These are phyloP conservation scores for Geodia barretti DNA, from an alignment of 37 sponge, comb jelly and placozoan genomes.

Conservation along the genomic window DNA sequence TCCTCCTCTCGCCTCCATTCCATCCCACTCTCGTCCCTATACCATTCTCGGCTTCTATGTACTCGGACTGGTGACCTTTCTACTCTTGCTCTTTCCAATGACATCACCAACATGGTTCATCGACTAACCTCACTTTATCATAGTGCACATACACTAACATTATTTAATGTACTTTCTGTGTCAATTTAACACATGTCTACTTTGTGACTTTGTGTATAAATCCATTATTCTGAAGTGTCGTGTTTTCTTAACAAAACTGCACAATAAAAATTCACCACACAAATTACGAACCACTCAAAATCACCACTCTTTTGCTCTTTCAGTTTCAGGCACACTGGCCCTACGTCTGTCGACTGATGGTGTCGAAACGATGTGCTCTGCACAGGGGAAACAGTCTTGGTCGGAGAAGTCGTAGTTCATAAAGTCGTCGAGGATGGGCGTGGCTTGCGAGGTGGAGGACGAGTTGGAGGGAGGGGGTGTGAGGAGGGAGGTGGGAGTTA, in stretches of 20 bases:
- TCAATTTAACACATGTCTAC: too few relatives aligned
- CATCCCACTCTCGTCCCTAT: conserved; percentile 1
- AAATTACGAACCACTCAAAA: too few relatives aligned
- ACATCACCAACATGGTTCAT: conserved; percentile 38
- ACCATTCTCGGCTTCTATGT: conserved; percentile 51
- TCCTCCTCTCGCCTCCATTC: conserved; percentile 65
- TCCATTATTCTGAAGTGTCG: too few relatives aligned
- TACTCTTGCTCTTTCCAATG: conserved; percentile 57
- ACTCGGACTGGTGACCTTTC: conserved; percentile 56
- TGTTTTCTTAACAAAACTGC: not conserved
- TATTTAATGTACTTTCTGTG: not conserved
- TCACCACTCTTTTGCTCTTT: too few relatives aligned
- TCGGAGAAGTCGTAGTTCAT: conserved; percentile 10
- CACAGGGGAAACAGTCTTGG: too few relatives aligned
- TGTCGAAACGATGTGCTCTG: too few relatives aligned
- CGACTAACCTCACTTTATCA: not conserved
- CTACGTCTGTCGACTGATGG: too few relatives aligned
- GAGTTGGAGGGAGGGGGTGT: not conserved
- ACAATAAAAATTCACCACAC: too few relatives aligned
- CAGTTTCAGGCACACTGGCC: too few relatives aligned
- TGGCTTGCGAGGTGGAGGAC: not conserved
- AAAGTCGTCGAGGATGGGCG: conserved; percentile 7
- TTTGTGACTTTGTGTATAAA: too few relatives aligned
- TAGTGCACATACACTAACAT: not conserved
- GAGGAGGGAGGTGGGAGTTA: conserved; percentile 9